phyloP scores from a whole-genome alignment of 2,888 invertebrate species.

The Drosophila buzzatii region DNA sequence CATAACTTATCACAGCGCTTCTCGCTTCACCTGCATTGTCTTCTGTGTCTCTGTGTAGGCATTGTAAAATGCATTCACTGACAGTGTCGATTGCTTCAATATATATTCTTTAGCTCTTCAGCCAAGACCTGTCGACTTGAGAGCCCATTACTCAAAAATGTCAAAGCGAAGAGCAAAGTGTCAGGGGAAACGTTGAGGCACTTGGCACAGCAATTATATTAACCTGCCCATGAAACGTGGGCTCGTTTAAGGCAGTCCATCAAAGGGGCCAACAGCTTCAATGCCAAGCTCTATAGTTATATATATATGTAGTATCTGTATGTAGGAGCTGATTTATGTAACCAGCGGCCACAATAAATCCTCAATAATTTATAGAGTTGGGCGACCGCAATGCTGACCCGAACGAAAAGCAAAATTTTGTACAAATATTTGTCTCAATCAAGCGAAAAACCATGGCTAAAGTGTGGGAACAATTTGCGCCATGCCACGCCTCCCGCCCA shows the following conservation, averaged over 20 bases:
- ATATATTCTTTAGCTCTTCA: constrained; percentile 12
- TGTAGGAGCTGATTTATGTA: constrained; percentile 34
- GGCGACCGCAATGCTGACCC: constrained; percentile 58
- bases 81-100: constrained; percentile 21
- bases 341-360: constrained; percentile 59
- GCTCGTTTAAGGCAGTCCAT: constrained; percentile 64
- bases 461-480: constrained; percentile 18
- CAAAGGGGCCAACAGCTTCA: constrained; percentile 51
- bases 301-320: constrained; percentile 9
- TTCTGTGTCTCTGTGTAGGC: constrained; percentile 10
- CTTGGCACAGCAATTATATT: constrained; percentile 56
- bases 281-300: constrained; percentile 5
- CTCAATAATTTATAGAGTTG: constrained; percentile 64
- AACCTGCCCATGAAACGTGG: constrained; percentile 66
- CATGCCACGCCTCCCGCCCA: constrained; percentile 9
- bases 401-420: constrained; percentile 54
- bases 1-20: constrained; percentile 1
- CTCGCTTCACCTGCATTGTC: not conserved
- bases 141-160: constrained; percentile 70
- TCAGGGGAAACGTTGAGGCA: constrained; percentile 14
- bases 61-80: constrained; percentile 37
- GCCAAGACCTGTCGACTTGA: constrained; percentile 59
- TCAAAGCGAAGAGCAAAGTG: constrained; percentile 45
- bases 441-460: constrained; percentile 25
- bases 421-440: constrained; percentile 78